Conservation (phyloP, 2,113 vertebrate genomes). For the Echinops telfairi region DNA sequence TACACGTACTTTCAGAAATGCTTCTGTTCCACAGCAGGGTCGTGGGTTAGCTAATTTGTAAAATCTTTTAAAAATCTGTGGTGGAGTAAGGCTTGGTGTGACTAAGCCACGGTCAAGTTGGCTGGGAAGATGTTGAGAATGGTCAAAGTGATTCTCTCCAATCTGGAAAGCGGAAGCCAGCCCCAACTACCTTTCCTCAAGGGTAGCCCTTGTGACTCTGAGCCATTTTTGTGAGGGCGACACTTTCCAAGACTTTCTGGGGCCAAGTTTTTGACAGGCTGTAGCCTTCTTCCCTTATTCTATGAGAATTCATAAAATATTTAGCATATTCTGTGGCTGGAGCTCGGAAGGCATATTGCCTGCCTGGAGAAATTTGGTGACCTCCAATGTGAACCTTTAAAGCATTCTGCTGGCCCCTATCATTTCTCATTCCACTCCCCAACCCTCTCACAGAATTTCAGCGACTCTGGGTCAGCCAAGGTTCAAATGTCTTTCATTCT, state of each 20-base stretch:
- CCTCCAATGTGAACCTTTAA: neutral
- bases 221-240: neutral
- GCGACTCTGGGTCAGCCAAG: slow-evolving; percentile 65
- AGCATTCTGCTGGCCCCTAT: neutral
- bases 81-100: neutral
- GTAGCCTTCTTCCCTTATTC: neutral
- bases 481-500: slow-evolving; percentile 68
- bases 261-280: neutral
- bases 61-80: neutral
- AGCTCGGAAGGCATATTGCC: neutral
- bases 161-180: neutral
- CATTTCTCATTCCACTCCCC: neutral
- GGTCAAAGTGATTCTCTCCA: neutral
- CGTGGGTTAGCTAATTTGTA: neutral
- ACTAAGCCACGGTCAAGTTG: neutral
- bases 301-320: neutral
- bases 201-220: neutral
- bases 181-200: neutral
- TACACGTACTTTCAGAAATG: neutral
- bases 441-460: slow-evolving; percentile 3
- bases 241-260: neutral
- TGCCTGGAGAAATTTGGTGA: slow-evolving; percentile 14
- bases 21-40: neutral
- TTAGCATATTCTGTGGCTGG: neutral
- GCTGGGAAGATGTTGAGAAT: neutral